These are phyloP conservation scores for Eilema caniola DNA, from an alignment of 2,888 invertebrate genomes.

Conservation along the genomic window DNA sequence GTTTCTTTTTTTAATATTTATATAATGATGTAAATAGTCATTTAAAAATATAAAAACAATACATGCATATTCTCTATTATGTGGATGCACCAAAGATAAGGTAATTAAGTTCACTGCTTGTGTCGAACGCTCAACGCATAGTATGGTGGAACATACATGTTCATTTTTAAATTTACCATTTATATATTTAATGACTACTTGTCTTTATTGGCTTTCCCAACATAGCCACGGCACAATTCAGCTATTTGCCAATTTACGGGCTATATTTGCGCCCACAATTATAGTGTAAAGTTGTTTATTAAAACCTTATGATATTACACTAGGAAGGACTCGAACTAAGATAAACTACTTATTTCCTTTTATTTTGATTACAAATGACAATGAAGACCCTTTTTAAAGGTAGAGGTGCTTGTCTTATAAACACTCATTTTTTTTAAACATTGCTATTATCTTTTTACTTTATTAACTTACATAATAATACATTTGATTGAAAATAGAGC, in stretches of 20 bases:
- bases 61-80: too few relatives aligned
- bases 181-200: constrained; percentile 5
- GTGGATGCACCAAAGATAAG: constrained; percentile 43
- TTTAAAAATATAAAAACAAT: too few relatives aligned
- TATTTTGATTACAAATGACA: not conserved
- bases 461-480: not conserved
- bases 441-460: not conserved
- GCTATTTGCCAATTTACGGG: not conserved
- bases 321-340: constrained; percentile 8
- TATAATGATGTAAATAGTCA: too few relatives aligned
- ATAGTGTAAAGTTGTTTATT: constrained; percentile 13
- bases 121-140: constrained; percentile 24
- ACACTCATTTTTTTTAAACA: not conserved
- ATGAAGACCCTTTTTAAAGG: constrained; percentile 1
- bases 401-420: not conserved
- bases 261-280: constrained; percentile 15
- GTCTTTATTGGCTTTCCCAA: constrained; percentile 26
- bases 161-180: constrained; percentile 20
- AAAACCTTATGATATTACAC: constrained; percentile 21
- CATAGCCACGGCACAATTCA: constrained; percentile 9
- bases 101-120: constrained; percentile 17
- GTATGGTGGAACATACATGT: constrained; percentile 51
- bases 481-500: not conserved
- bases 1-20: too few relatives aligned
- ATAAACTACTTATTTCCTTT: constrained; percentile 7